Conservation (phyloP, 2,113 vertebrate species). For the Ptilorrhoa leucosticta region DNA sequence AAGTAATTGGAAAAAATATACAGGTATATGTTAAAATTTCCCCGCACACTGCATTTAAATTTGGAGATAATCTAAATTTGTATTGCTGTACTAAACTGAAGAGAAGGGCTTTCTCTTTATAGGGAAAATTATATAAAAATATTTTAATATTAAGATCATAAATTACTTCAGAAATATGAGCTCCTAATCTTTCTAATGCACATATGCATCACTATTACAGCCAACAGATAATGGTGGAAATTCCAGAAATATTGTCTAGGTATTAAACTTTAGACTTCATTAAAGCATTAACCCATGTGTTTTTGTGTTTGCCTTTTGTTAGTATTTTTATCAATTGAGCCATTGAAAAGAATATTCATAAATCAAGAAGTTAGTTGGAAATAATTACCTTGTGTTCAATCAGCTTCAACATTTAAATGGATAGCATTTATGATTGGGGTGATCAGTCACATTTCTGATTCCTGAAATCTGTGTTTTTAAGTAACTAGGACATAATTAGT, state of each 20-base stretch:
- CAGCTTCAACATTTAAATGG: not conserved
- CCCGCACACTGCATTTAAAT: not conserved
- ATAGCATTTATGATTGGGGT: not conserved
- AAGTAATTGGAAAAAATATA: not conserved
- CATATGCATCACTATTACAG: not conserved
- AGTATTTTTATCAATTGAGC: not conserved
- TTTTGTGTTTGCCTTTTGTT: not conserved
- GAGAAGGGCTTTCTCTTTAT: not conserved
- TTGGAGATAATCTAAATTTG: not conserved
- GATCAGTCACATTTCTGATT: not conserved
- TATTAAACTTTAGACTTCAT: not conserved
- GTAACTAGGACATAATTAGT: not conserved
- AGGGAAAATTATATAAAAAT: not conserved
- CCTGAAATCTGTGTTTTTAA: not conserved
- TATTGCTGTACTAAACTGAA: not conserved
- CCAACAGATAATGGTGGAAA: not conserved
- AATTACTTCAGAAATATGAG: not conserved
- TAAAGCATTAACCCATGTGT: not conserved
- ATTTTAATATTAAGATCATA: not conserved
- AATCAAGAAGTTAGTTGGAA: not conserved
- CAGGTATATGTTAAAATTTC: not conserved
- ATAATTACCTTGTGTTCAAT: not conserved
- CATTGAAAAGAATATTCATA: not conserved
- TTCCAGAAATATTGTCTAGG: not conserved
- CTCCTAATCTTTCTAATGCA: not conserved